These are phyloP conservation scores for Cebidichthys violaceus DNA, from an alignment of 2,113 vertebrate species.

Conservation along the genomic window DNA sequence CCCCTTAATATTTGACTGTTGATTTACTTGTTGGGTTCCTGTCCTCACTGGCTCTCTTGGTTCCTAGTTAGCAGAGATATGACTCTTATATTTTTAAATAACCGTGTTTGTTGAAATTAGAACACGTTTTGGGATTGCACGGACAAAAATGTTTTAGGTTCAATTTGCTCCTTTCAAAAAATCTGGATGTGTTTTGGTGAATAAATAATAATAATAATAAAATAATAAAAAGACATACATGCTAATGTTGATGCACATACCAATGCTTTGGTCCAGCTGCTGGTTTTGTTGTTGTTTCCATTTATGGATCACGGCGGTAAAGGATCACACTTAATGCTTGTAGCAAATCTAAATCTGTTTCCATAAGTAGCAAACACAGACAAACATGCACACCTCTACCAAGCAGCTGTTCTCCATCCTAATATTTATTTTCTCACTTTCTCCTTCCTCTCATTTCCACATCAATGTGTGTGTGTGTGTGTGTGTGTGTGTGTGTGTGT, in stretches of 20 bases:
- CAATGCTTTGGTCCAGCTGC: conserved; percentile 19
- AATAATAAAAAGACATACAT: neutral
- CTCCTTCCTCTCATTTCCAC: conserved; percentile 71
- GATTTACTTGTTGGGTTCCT: neutral
- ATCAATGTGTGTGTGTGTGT: conserved; percentile 64
- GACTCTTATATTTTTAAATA: neutral
- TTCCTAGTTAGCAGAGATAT: neutral
- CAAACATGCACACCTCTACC: conserved; percentile 2
- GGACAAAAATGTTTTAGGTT: neutral
- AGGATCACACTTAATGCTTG: conserved; percentile 44
- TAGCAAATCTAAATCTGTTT: neutral
- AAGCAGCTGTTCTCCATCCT: conserved; percentile 69
- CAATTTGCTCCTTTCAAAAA: neutral
- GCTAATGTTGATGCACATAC: neutral
- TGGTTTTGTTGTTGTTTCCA: conserved; percentile 43
- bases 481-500: conserved; percentile 50
- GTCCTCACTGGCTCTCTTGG: neutral
- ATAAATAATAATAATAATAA: too few species aligned
- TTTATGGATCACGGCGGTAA: conserved; percentile 50
- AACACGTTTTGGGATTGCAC: neutral
- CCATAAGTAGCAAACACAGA: neutral
- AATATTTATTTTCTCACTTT: conserved; percentile 82
- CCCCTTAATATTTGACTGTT: neutral
- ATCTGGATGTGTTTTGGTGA: neutral
- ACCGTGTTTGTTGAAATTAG: neutral